Evolutionary conservation across 2,888 invertebrate genomes (phyloP).

Genomic region (Agonopterix subpropinquella): DNA sequence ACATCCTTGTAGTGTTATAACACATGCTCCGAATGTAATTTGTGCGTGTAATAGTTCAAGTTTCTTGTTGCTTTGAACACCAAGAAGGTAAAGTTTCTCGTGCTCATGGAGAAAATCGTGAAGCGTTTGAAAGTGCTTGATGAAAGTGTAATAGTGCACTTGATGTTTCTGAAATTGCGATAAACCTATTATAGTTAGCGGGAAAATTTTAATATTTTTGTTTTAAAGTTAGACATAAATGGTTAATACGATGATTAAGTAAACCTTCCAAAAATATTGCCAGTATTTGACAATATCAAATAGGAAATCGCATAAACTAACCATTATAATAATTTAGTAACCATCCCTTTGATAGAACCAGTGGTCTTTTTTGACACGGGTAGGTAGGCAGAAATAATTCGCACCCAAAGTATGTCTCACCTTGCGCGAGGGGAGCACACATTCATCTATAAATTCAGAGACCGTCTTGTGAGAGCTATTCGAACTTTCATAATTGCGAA

Average conservation of each 20-base stretch:
- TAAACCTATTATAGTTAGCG: too few species aligned
- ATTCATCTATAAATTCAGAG: conserved; percentile 74
- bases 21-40: conserved; percentile 45
- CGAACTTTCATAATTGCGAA: conserved; percentile 76
- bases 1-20: conserved; percentile 21
- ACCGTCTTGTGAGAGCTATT: conserved; percentile 72
- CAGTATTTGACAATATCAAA: too few species aligned
- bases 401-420: conserved; percentile 35
- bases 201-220: too few species aligned
- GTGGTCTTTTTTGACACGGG: too few species aligned
- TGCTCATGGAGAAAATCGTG: not conserved
- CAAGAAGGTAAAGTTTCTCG: conserved; percentile 24
- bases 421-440: conserved; percentile 49
- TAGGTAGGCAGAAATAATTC: conserved; percentile 26
- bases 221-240: too few species aligned
- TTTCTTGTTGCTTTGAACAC: conserved; percentile 36
- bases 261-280: too few species aligned
- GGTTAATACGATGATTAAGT: too few species aligned
- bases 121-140: not conserved
- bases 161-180: too few species aligned
- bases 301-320: too few species aligned
- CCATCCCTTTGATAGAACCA: too few species aligned
- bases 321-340: too few species aligned
- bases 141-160: not conserved
- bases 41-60: conserved; percentile 49